phyloP scores from a whole-genome alignment of 30 jellyfish, hydroid and myxozoan species.

The Haliclystus octoradiatus region DNA sequence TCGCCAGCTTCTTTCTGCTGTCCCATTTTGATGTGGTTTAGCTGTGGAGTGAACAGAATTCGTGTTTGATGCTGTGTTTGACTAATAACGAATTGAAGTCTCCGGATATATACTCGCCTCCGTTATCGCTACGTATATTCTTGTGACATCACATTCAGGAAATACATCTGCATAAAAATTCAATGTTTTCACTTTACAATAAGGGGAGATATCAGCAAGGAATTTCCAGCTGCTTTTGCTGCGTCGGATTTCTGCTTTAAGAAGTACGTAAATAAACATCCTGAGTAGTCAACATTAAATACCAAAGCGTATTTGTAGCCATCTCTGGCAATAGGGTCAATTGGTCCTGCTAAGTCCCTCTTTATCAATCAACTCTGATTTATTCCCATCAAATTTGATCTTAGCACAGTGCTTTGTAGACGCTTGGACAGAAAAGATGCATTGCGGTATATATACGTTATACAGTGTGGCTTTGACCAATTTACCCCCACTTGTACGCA shows the following conservation, averaged over 20 bases:
- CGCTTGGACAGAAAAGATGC: conserved; percentile 47
- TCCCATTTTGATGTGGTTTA: no score
- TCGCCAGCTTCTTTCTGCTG: no score
- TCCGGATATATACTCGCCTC: no score
- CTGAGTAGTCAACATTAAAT: conserved; percentile 31
- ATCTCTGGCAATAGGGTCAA: conserved; percentile 36
- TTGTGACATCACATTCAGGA: neutral
- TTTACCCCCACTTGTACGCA: no score
- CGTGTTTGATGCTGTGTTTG: conserved; percentile 9
- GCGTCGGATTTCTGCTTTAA: conserved; percentile 37
- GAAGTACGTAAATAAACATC: no score
- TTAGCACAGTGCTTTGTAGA: conserved; percentile 41
- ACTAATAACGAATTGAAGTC: conserved; percentile 17
- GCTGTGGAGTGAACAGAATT: no score
- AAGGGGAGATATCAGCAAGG: conserved; percentile 31
- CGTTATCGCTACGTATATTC: no score
- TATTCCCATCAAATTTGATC: conserved; percentile 3
- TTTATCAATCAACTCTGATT: conserved; percentile 20
- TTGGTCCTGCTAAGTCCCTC: conserved; percentile 50
- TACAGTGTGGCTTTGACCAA: conserved; percentile 28
- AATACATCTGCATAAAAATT: conserved; percentile 20
- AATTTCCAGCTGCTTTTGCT: conserved; percentile 28
- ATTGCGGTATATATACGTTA: conserved; percentile 21
- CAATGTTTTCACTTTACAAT: conserved; percentile 34
- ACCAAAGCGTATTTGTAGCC: conserved; percentile 33